Base-by-base conservation (phyloP, 1,140 invertebrate genomes). In the Rhopalosiphum padi region DNA sequence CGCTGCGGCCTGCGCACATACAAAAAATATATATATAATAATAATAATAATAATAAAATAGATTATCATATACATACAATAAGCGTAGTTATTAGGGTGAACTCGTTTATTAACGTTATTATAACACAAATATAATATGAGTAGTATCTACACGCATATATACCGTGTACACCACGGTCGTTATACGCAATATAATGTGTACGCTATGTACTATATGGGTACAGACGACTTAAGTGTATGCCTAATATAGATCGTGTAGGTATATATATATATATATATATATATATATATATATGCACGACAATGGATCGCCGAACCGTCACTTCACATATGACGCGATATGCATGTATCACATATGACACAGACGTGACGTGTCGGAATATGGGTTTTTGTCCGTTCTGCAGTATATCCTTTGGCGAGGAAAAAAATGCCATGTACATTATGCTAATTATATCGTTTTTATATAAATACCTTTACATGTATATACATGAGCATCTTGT, bases 1-100 rank as follows among this genome's bases (percentile, higher is more conserved):
- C 94, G 96, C 96, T 97, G 93, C 93, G 22, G 93, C 93, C 93
- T 94, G 93, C 53, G 35, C 35, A 60, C 9, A 88, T 48, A 94
- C 46, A 51, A 91, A 77, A 82, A 93, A 60, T 7, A 90, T 30
- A 91, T 89, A 88, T 46, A 18, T 51, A 51, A 51, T 46, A 21
- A 37, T 23, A 55, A 46, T 68, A n/a, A n/a, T 77, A 77, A 77
- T n/a, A 77, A 77, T n/a, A 77, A n/a, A 18, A 77, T 88, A 77
- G 23, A n/a, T 43, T 25, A 41, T 41, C 22, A 86, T 41, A 41
- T 43, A 18, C 48, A 37, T 53, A 89, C n/a, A 88, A 51, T 83
- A 22, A 51, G 21, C 30, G 86, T 41, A 41, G 41, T 35, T 89
- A 89, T 35, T 53, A 23, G 87, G 87, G 87, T 89, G 87, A 89